Percentiles rank a stretch among this genome's conserved stretches.
phyloP scores from a whole-genome alignment of 2,113 vertebrate species.

The Balaeniceps rex region DNA sequence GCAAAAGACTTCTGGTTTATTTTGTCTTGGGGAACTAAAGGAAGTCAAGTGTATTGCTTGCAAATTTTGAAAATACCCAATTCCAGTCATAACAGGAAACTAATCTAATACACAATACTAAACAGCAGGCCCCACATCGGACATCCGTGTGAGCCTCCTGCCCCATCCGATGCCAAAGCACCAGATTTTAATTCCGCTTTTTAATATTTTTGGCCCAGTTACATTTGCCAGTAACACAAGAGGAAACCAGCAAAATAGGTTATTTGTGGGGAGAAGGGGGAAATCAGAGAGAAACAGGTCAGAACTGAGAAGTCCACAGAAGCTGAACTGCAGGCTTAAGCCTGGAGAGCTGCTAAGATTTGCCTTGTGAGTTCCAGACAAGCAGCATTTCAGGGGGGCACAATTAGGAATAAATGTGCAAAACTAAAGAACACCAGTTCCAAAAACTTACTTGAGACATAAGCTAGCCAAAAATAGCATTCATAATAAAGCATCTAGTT shows the following conservation, averaged over 20 bases:
- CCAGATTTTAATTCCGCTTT: background rate
- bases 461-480: background rate
- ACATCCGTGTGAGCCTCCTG: background rate
- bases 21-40: constrained; percentile 8
- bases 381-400: background rate
- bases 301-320: background rate
- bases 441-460: background rate
- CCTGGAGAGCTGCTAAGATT: background rate
- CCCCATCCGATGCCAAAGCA: background rate
- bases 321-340: background rate
- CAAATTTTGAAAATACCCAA: constrained; percentile 14
- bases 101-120: background rate
- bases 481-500: background rate
- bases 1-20: background rate
- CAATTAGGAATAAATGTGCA: background rate
- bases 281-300: background rate
- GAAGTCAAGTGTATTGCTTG: constrained; percentile 9
- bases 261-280: background rate
- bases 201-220: background rate
- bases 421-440: background rate
- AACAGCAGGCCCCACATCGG: background rate
- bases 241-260: background rate
- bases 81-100: constrained; percentile 58
- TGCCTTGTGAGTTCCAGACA: background rate
- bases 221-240: background rate